Evolutionary conservation across 1,140 invertebrate genomes (phyloP).

Genomic region (Plectrocnemia conspersa): DNA sequence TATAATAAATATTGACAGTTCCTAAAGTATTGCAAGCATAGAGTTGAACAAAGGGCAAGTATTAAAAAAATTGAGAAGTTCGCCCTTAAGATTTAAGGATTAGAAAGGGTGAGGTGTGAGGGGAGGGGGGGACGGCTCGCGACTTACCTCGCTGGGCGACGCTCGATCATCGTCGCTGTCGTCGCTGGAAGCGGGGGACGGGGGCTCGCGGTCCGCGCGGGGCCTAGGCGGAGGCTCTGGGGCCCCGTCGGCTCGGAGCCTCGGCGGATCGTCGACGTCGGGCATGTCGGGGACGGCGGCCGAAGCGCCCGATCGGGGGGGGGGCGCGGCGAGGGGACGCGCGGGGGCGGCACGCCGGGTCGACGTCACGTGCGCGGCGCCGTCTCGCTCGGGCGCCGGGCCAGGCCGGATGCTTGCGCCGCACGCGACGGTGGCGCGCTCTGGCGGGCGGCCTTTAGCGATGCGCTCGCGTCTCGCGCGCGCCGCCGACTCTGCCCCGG

Average conservation of each 20-base stretch:
- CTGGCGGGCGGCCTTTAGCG: background rate
- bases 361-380: background rate
- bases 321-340: background rate
- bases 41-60: no score
- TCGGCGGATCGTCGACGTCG: background rate
- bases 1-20: no score
- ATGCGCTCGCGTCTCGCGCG: background rate
- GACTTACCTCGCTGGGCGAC: no score
- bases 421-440: background rate
- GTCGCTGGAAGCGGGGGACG: background rate
- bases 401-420: constrained; percentile 4
- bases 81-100: no score
- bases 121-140: no score
- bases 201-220: background rate
- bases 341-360: background rate
- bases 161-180: background rate
- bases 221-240: background rate
- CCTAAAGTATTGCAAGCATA: no score
- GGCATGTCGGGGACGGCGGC: background rate
- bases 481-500: background rate
- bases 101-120: no score
- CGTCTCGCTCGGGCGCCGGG: background rate
- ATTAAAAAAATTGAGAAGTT: no score
- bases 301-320: background rate
- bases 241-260: background rate